Base-by-base conservation (phyloP, 2,797 vertebrate species). In the Sternarchorhynchus goeldii region DNA sequence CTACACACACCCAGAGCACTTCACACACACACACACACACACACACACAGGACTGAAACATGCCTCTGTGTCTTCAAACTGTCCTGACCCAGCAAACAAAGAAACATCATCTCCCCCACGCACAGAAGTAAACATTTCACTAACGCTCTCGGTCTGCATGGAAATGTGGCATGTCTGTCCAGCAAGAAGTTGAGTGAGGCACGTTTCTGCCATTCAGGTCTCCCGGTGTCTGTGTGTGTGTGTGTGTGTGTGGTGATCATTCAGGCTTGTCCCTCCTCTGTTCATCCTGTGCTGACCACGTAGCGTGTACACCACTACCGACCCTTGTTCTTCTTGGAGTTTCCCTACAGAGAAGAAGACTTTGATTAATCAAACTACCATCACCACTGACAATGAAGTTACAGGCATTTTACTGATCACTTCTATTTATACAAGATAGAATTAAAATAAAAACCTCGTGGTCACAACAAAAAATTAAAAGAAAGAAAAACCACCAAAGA, bases 271-370 rank as follows among this genome's bases (percentile, higher is more conserved):
- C 78, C 80, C 80, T 83, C 81, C 63, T 85, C 74, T 67, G 25
- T 72, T 67, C 81, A 63, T 70, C n/a, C 73, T 75, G 77, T 60
- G 55, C 82, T 74, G 83, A 86, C 1, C 4, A 25, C 74, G 8
- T 59, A 72, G 71, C 69, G 71, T 6, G n/a, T n/a, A 68, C 69
- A 81, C 8, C 17, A 60, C 90, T 98, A 99, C 84, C 98, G 98
- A 88, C 91, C 93, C 91, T 97, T 98, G 90, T 94, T 99, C 94
- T 98, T 99, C 86, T 98, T 99, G 69, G 96, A 90, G 89, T 96
- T 99, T 89, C 93, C 96, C 98, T 99, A 84, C 31, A 82, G 36
- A 62, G n/a, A 56, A 21, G 10, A 57, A 50, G 14, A 0, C 1
- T 70, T 55, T 34, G 7, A 21, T 34, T 3, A 60, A 62, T 16